A percentile compares a stretch with the other conserved stretches of the same genome.
These are phyloP conservation scores for Pseudochirops corinnae DNA, from an alignment of 2,797 vertebrate species.

Conservation along the genomic window DNA sequence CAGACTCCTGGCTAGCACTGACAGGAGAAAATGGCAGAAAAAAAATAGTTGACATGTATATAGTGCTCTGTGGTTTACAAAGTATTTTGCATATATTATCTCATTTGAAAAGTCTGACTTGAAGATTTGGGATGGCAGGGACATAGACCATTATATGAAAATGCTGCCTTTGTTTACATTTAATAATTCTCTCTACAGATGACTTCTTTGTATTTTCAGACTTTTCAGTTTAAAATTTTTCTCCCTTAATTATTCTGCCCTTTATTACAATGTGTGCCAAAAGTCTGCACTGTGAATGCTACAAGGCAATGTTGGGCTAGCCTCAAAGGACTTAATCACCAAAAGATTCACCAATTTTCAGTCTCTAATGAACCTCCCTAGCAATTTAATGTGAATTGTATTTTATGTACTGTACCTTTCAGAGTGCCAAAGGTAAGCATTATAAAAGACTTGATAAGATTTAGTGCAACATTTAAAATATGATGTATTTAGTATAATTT, in stretches of 20 bases:
- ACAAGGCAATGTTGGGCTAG: neutral
- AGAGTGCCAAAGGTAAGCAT: neutral
- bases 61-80: neutral
- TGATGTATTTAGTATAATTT: neutral
- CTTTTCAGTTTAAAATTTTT: constrained; percentile 4
- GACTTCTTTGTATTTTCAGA: constrained; percentile 45
- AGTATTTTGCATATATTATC: neutral
- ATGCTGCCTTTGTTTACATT: neutral
- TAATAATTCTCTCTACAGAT: constrained; percentile 12
- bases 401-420: neutral
- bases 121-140: neutral
- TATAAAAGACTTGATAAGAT: neutral
- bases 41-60: constrained; percentile 2
- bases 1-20: constrained; percentile 35
- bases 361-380: neutral
- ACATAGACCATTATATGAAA: neutral
- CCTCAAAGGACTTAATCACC: neutral
- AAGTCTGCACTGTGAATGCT: neutral
- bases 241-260: neutral
- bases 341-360: neutral
- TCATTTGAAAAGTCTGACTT: neutral
- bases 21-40: constrained; percentile 26
- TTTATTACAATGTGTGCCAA: neutral
- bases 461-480: neutral
- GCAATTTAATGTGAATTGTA: neutral